Conservation (phyloP, 1,140 invertebrate species). For the Antheraea mylitta region DNA sequence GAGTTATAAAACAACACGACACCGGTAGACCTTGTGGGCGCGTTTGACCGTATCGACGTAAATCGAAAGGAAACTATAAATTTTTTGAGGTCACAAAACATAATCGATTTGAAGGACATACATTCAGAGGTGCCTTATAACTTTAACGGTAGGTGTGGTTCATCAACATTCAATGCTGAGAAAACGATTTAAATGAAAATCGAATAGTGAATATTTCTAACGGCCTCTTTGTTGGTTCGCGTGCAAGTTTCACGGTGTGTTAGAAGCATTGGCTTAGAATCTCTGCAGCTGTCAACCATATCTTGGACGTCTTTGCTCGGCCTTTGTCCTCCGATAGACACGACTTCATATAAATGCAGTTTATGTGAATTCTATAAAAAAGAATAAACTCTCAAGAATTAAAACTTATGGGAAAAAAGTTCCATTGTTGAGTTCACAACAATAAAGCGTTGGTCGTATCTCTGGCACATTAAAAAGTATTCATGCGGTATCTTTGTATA, state of each 20-base stretch:
- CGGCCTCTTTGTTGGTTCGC: slow-evolving; percentile 59
- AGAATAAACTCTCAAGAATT: slow-evolving; percentile 64
- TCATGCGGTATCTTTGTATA: slow-evolving; percentile 68
- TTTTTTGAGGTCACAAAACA: slow-evolving; percentile 1
- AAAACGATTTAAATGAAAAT: slow-evolving; percentile 58
- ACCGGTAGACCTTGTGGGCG: slow-evolving; percentile 43
- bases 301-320: slow-evolving; percentile 45
- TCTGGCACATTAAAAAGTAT: slow-evolving; percentile 76
- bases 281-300: slow-evolving; percentile 66
- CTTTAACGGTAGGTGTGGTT: slow-evolving; percentile 59
- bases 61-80: slow-evolving; percentile 36
- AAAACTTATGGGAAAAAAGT: slow-evolving; percentile 61
- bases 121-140: slow-evolving; percentile 37
- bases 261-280: slow-evolving; percentile 49
- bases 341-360: slow-evolving; percentile 76
- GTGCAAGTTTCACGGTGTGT: slow-evolving; percentile 62
- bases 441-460: slow-evolving; percentile 71
- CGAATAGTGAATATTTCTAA: slow-evolving; percentile 57
- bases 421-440: slow-evolving; percentile 51
- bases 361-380: slow-evolving; percentile 69
- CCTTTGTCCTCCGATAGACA: slow-evolving; percentile 62
- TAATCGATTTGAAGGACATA: slow-evolving; percentile 14
- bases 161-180: slow-evolving; percentile 41
- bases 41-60: slow-evolving; percentile 58
- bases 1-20: slow-evolving; percentile 18